Evolutionary conservation across 1,140 invertebrate species (phyloP).

Genomic region (Trichogramma pretiosum): DNA sequence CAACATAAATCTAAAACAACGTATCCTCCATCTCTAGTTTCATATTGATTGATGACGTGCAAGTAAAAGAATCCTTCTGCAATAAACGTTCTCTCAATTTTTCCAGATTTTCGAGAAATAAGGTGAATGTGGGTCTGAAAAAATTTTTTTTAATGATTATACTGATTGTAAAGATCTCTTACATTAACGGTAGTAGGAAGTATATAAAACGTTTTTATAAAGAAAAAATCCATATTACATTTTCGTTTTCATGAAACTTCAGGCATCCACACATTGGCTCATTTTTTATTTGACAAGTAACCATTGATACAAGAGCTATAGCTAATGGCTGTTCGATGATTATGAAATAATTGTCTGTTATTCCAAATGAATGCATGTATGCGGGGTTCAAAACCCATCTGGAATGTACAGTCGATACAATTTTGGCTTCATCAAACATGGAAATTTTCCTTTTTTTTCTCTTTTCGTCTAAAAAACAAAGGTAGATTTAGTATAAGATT

Average conservation of each 20-base stretch:
- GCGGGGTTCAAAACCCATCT: conserved; percentile 68
- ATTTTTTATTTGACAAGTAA: conserved; percentile 52
- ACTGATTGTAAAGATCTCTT: not conserved
- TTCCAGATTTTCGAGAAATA: conserved; percentile 54
- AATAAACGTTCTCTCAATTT: conserved; percentile 51
- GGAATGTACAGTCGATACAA: conserved; percentile 61
- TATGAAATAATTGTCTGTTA: conserved; percentile 75
- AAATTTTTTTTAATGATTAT: not conserved
- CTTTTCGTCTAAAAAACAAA: conserved; percentile 20
- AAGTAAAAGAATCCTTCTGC: conserved; percentile 75
- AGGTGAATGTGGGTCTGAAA: conserved; percentile 66
- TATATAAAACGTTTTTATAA: not conserved
- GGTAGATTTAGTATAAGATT: no score
- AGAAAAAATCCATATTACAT: conserved; percentile 40
- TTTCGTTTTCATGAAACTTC: conserved; percentile 63
- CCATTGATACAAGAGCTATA: conserved; percentile 54
- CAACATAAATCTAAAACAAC: conserved; percentile 72
- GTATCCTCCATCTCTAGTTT: conserved; percentile 55
- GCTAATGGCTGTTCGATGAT: conserved; percentile 75
- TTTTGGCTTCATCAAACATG: conserved; percentile 61
- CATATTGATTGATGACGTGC: conserved; percentile 85
- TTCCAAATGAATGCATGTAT: conserved; percentile 84
- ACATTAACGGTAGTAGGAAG: no score
- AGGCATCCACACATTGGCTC: conserved; percentile 55
- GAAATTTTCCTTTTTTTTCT: conserved; percentile 31